Evolutionary conservation across 2,113 vertebrate species (phyloP), one percentile per base, ranked within the genome.

Genomic region (Lophochroa leadbeateri): DNA sequence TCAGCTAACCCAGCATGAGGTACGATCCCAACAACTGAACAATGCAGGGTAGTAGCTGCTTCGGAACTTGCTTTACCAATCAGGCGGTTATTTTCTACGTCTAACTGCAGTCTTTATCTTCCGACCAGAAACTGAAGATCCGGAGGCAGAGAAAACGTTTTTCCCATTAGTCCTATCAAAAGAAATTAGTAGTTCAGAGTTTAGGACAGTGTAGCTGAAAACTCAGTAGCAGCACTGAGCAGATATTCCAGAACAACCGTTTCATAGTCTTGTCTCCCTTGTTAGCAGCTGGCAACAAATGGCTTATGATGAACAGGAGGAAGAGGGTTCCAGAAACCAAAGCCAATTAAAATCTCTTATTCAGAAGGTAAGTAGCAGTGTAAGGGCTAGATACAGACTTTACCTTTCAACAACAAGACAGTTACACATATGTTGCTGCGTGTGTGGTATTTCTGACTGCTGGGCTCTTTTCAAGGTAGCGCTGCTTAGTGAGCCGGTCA

Each of bases 41-140:
- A 95, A 97, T 96, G 97, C 97, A 83, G 97, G 97, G 96, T 84
- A 97, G 96, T 81, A 97, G 97, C 97, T 96, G 92, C 94, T 94
- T 94, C 95, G 77, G 97, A 92, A 97, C 96, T 95, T 93, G 97
- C 97, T 98, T 61, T 96, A 95, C 75, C 78, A 41, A 78, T 58
- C 63, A 3, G 91, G 89, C 10, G 75, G 95, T 98, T 99, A 99
- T 98, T 99, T 99, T 93, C 97, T 98, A 97, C 99, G 99, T 88
- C 99, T 99, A 97, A 99, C 97, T 31, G 99, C 99, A 76, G 98
- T 99, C 98, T 99, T 99, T 98, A 99, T 99, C 98, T 98, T 99
- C 91, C 99, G 99, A 68, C 98, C 98, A 82, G 98, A 9, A 61
- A 99, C 98, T 37, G 98, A 88, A 96, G 98, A 97, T 97, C 98